These are phyloP conservation scores for Pontoporia blainvillei DNA, from an alignment of 2,113 vertebrate genomes.

Conservation along the genomic window DNA sequence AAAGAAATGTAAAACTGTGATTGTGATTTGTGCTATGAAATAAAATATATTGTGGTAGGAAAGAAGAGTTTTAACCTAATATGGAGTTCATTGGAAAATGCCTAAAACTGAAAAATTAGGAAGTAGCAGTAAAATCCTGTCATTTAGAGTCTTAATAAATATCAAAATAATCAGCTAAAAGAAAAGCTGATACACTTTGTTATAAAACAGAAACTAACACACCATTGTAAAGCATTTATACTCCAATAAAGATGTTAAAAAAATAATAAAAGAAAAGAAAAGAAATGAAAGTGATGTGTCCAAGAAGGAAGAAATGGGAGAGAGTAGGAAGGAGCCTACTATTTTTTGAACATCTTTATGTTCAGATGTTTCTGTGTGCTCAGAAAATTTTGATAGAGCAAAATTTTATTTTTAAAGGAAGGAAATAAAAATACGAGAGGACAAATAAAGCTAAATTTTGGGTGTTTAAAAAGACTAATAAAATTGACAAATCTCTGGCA, in stretches of 20 bases:
- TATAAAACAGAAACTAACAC: no score
- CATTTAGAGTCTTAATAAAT: background rate
- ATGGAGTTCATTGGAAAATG: background rate
- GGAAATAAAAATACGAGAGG: background rate
- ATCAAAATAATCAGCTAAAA: background rate
- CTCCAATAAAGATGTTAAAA: no score
- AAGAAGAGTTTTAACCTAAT: background rate
- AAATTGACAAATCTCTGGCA: background rate
- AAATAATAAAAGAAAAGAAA: no score
- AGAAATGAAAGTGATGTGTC: background rate
- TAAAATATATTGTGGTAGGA: background rate
- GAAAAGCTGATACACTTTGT: no score
- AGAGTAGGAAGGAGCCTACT: background rate
- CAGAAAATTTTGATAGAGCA: background rate
- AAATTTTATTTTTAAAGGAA: background rate
- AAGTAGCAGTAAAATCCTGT: background rate
- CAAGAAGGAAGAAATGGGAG: background rate
- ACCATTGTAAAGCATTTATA: no score
- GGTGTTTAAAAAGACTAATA: background rate
- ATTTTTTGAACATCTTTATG: background rate
- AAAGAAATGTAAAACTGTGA: background rate
- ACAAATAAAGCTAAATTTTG: background rate
- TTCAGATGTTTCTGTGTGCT: background rate
- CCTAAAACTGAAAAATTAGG: background rate
- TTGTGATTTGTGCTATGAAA: background rate